These are phyloP conservation scores for Alitta virens DNA, from an alignment of 2,888 invertebrate species.

Conservation along the genomic window DNA sequence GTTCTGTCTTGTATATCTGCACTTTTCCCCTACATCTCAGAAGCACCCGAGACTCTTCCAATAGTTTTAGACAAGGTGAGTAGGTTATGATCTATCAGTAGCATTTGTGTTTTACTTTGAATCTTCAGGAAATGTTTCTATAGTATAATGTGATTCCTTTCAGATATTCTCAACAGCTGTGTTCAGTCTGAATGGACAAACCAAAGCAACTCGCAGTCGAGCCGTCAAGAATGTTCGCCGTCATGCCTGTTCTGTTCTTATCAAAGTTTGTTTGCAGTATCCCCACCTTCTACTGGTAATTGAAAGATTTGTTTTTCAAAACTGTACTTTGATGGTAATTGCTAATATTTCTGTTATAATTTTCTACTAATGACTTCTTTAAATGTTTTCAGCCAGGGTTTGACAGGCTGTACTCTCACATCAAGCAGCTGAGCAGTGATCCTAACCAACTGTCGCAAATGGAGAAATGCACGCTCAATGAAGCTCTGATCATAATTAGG, in stretches of 20 bases:
- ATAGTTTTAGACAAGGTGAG: slow-evolving; percentile 74
- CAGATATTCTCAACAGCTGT: slow-evolving; percentile 79
- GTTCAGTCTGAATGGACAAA: slow-evolving; percentile 69
- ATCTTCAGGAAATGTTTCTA: neutral
- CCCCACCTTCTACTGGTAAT: slow-evolving; percentile 72
- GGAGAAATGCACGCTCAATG: slow-evolving; percentile 76
- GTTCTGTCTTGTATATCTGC: slow-evolving; percentile 89
- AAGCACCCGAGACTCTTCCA: slow-evolving; percentile 76
- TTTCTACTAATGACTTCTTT: no score
- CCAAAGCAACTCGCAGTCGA: slow-evolving; percentile 68
- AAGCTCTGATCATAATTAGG: slow-evolving; percentile 56
- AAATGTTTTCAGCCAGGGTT: slow-evolving; percentile 67
- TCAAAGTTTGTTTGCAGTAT: slow-evolving; percentile 85
- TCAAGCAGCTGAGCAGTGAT: slow-evolving; percentile 70
- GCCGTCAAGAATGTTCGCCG: slow-evolving; percentile 81
- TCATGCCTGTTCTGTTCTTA: slow-evolving; percentile 85
- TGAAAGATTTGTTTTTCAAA: slow-evolving; percentile 5
- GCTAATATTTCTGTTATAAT: no score
- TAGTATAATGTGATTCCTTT: neutral
- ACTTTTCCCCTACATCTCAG: slow-evolving; percentile 84
- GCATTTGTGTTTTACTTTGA: neutral
- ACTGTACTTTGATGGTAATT: no score
- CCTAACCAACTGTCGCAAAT: slow-evolving; percentile 70
- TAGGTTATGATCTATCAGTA: neutral
- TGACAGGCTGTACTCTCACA: slow-evolving; percentile 76